phyloP scores from a whole-genome alignment of 2,888 invertebrate genomes.

The Dexiosoma caninum region DNA sequence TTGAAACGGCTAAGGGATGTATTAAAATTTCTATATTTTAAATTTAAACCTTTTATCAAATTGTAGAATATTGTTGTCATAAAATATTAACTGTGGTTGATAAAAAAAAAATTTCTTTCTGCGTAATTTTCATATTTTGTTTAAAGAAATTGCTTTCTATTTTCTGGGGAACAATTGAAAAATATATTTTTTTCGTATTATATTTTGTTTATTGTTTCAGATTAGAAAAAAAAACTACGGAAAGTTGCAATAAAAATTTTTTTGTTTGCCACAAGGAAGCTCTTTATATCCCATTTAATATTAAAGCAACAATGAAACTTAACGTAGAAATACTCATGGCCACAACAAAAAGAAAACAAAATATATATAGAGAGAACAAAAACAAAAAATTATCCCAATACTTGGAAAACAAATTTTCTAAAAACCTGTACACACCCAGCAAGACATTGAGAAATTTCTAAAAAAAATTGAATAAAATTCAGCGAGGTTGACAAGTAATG shows the following conservation, averaged over 20 bases:
- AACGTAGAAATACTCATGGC: constrained; percentile 47
- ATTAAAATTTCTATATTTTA: too few relatives aligned
- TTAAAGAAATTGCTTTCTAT: constrained; percentile 21
- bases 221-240: constrained; percentile 33
- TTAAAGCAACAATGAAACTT: constrained; percentile 30
- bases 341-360: constrained; percentile 45
- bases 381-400: constrained; percentile 37
- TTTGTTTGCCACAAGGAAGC: constrained; percentile 54
- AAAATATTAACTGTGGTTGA: too few relatives aligned
- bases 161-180: constrained; percentile 35
- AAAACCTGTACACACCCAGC: neutral
- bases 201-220: constrained; percentile 22
- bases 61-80: too few relatives aligned
- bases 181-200: neutral
- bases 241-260: constrained; percentile 55
- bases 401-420: constrained; percentile 45
- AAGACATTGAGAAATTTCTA: too few relatives aligned
- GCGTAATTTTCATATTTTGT: constrained; percentile 11
- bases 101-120: neutral
- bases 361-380: constrained; percentile 5
- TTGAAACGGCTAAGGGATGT: too few relatives aligned
- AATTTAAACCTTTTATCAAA: too few relatives aligned
- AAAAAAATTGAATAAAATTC: too few relatives aligned
- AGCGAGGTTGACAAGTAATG: too few relatives aligned
- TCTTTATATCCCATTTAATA: constrained; percentile 46